A percentile compares a stretch with the other conserved stretches of the same genome.
These are phyloP conservation scores for Blastobasis adustella DNA, from an alignment of 2,888 invertebrate genomes.

Conservation along the genomic window DNA sequence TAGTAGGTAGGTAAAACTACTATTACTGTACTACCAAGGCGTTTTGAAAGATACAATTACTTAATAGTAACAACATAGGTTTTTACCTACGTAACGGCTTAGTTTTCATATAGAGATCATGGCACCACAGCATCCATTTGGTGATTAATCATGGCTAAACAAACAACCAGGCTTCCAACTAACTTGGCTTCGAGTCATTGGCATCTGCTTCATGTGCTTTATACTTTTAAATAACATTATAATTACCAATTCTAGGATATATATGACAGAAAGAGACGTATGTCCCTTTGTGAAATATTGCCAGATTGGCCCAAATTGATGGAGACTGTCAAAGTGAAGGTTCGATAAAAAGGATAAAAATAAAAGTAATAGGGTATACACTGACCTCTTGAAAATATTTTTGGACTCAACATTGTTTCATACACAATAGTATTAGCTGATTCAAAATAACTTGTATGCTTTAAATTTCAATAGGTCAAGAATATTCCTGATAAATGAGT, in stretches of 20 bases:
- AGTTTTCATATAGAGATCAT: background rate
- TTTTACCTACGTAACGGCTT: background rate
- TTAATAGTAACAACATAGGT: background rate
- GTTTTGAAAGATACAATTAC: background rate
- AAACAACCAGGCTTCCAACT: conserved; percentile 22
- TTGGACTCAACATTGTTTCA: too few relatives aligned
- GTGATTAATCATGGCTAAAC: background rate
- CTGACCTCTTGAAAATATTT: conserved; percentile 35
- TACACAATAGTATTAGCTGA: too few relatives aligned
- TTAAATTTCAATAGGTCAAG: conserved; percentile 37
- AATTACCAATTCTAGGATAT: conserved; percentile 77
- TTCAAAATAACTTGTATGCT: too few relatives aligned
- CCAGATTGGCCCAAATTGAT: conserved; percentile 86
- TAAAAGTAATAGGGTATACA: conserved; percentile 29
- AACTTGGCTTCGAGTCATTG: conserved; percentile 25
- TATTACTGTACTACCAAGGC: background rate
- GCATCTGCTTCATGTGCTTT: conserved; percentile 1
- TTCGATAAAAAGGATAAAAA: conserved; percentile 69
- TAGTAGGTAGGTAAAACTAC: too few relatives aligned
- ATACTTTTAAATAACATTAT: conserved; percentile 31
- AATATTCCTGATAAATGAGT: conserved; percentile 50
- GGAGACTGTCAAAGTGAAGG: conserved; percentile 79
- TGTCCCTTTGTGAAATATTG: conserved; percentile 81
- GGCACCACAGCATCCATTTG: background rate
- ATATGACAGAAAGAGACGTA: conserved; percentile 80